These are phyloP conservation scores for Podargus strigoides DNA, from an alignment of 2,797 vertebrate genomes.

Conservation along the genomic window DNA sequence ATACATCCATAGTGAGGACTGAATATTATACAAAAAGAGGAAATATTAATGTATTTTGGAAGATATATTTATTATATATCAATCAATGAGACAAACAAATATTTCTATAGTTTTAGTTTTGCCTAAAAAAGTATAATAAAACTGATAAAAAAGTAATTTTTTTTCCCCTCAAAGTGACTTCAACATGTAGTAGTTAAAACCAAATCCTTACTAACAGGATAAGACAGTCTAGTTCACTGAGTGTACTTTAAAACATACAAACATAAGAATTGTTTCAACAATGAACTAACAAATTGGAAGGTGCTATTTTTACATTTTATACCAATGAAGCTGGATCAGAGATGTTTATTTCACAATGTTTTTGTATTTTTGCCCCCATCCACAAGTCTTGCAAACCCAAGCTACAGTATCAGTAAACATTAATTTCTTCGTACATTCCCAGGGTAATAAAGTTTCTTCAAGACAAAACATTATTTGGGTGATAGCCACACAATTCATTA, in stretches of 20 bases:
- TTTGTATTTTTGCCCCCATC: not conserved
- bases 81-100: not conserved
- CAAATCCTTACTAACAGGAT: not conserved
- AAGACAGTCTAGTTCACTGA: not conserved
- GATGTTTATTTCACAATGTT: not conserved
- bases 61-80: not conserved
- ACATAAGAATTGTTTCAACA: not conserved
- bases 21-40: not conserved
- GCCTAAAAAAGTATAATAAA: not conserved
- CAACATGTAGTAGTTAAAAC: not conserved
- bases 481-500: slow-evolving; percentile 2
- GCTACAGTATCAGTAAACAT: not conserved
- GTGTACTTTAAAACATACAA: not conserved
- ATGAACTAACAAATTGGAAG: not conserved
- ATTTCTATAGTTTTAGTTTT: not conserved
- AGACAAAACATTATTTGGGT: not conserved
- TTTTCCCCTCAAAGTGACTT: not conserved
- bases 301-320: not conserved
- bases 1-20: not conserved
- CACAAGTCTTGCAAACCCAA: not conserved
- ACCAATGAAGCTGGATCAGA: not conserved
- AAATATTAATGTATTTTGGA: not conserved
- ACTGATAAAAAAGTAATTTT: not conserved
- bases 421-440: not conserved
- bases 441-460: not conserved